A percentile compares a stretch with the other conserved stretches of the same genome.
Evolutionary conservation across 64 coral and sea anemone species (phyloP).

Genomic region (Hydrozoanthus tunicans): DNA sequence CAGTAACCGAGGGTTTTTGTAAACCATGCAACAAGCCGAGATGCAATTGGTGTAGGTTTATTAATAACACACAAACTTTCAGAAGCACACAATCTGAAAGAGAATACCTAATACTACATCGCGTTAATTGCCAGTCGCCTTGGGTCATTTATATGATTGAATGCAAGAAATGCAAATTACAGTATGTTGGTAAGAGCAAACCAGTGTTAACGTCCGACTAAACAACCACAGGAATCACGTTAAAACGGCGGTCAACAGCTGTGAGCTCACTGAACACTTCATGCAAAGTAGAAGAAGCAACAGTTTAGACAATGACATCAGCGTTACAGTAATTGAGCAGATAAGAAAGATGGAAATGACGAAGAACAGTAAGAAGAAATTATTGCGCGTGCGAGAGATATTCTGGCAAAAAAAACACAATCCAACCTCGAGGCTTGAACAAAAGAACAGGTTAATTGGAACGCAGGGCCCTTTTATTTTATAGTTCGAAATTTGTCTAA

Average conservation of each 20-base stretch:
- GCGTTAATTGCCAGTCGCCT: conserved; percentile 2
- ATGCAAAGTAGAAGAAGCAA: conserved; percentile 6
- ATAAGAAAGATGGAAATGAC: not conserved
- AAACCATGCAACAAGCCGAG: conserved; percentile 34
- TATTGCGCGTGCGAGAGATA: conserved; percentile 8
- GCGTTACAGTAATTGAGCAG: conserved; percentile 3
- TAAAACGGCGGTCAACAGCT: conserved; percentile 6
- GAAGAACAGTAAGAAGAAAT: conserved; percentile 9
- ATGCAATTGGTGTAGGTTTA: conserved; percentile 30
- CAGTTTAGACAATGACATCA: conserved; percentile 16
- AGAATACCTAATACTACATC: conserved; percentile 19
- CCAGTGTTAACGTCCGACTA: conserved; percentile 1
- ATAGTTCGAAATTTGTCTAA: not conserved
- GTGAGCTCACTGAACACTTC: conserved; percentile 31
- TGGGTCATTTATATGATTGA: conserved; percentile 32
- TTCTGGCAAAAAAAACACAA: conserved; percentile 41
- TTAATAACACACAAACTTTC: not conserved
- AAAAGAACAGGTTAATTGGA: too few relatives aligned
- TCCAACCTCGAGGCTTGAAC: not conserved
- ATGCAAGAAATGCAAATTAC: conserved; percentile 27
- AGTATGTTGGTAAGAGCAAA: conserved; percentile 8
- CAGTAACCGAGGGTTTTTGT: not conserved
- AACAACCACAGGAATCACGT: conserved; percentile 31
- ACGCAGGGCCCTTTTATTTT: not conserved
- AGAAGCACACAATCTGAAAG: not conserved